Evolutionary conservation across 2,888 invertebrate species (phyloP).

Genomic region (Harmothoe impar): DNA sequence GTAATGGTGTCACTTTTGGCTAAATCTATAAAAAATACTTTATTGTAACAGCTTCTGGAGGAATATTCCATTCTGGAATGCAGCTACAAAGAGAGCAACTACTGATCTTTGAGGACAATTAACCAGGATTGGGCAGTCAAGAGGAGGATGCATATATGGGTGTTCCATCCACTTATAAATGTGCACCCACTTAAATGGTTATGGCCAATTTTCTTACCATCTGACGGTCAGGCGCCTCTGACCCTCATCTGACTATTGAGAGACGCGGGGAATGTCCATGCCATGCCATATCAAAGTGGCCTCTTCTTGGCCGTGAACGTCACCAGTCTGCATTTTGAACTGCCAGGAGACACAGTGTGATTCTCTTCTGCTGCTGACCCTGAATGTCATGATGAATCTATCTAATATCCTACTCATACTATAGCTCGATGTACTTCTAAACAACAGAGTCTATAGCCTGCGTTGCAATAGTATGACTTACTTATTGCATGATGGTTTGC

Average conservation of each 20-base stretch:
- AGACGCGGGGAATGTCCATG: neutral
- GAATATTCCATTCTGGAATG: neutral
- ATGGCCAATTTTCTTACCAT: constrained; percentile 19
- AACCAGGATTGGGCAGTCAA: neutral
- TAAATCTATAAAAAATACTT: no score
- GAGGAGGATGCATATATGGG: neutral
- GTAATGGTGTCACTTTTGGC: no score
- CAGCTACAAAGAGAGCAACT: neutral
- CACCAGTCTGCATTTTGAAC: neutral
- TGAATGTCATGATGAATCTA: no score
- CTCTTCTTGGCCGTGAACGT: neutral
- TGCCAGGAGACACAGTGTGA: neutral
- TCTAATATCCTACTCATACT: no score
- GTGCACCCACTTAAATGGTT: no score
- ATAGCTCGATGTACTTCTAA: no score
- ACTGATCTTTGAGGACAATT: no score
- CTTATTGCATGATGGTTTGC: no score
- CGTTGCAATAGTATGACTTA: no score
- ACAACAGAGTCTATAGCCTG: no score
- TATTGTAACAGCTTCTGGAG: no score
- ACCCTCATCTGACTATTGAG: neutral
- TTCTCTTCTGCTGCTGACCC: neutral
- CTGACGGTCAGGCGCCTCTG: neutral
- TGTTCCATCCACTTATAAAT: neutral
- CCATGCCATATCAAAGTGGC: neutral